Base-by-base conservation (phyloP, 92 coral and sea anemone species). In the Epizoanthus illoricatus region DNA sequence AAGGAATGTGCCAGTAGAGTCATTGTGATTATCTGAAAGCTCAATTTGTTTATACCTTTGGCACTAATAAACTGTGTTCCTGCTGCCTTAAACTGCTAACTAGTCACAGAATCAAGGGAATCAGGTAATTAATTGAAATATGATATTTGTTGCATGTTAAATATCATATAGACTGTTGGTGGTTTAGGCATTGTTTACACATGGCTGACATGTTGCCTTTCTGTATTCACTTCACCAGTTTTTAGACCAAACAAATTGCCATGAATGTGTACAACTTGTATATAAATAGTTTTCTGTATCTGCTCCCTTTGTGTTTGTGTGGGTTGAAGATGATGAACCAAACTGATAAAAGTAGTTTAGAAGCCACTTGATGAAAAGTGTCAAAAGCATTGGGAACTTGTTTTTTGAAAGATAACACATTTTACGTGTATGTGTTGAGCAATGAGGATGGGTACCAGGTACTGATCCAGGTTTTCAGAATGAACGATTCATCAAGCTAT, bases 1-100 rank as follows among this genome's bases (percentile, higher is more conserved):
- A 39, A 80, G 62, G 76, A 70, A 85, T 80, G 74, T 79, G 20
- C 11, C 23, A 12, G 23, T 6, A 8, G 23, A 12, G 42, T 65
- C 45, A 76, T 42, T 54, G 40, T 72, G 58, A 40, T 39, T 19
- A 52, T 52, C 10, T 52, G 56, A 52, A 52, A 52, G 56, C 15
- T 52, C 13, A 52, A 17, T 20, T 8, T 43, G 15, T 23, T 13
- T 64, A 52, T 11, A 52, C 12, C 2, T 5, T 61, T 43, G 40
- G 12, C 59, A 78, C 39, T 39, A 16, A 7, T 9, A 72, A 49
- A 4, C 62, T 49, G 62, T 72, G 62, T 43, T 52, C 23, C 4
- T 47, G 76, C 18, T 10, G 3, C 49, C 7, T 68, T 68, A 19
- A 33, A n/a, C 33, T 56, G 15, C 49, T 24, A 33, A 12, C 28